phyloP scores from a whole-genome alignment of 2,888 invertebrate species.

The Ganaspis brasiliensis region DNA sequence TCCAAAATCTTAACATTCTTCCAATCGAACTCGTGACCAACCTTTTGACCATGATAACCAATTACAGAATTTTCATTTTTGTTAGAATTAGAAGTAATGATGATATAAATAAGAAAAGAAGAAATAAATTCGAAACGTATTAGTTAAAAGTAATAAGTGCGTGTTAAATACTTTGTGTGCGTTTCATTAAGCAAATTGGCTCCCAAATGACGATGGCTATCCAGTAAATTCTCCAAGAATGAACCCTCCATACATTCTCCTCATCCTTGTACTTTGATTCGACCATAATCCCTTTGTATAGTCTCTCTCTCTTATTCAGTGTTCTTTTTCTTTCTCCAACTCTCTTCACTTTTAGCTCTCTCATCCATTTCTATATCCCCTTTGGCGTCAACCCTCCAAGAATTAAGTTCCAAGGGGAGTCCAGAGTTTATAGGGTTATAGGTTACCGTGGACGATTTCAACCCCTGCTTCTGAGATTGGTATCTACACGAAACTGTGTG shows the following conservation, averaged over 20 bases:
- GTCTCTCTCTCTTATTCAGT: constrained; percentile 6
- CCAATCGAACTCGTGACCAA: too few species aligned
- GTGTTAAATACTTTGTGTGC: constrained; percentile 74
- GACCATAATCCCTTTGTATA: constrained; percentile 48
- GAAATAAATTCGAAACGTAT: background rate
- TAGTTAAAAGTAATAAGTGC: constrained; percentile 69
- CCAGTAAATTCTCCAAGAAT: constrained; percentile 50
- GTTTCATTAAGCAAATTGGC: constrained; percentile 80
- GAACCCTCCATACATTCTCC: background rate
- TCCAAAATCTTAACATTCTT: too few species aligned
- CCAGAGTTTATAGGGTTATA: constrained; percentile 73
- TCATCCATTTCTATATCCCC: constrained; percentile 43
- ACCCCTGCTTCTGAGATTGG: constrained; percentile 74
- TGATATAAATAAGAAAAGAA: too few species aligned
- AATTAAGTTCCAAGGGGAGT: constrained; percentile 74
- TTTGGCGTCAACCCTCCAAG: constrained; percentile 70
- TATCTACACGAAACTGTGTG: constrained; percentile 68
- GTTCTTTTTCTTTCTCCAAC: constrained; percentile 29
- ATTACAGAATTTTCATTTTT: too few species aligned
- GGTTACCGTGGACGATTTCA: constrained; percentile 72
- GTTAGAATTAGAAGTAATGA: too few species aligned
- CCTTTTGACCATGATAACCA: too few species aligned
- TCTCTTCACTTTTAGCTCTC: constrained; percentile 29
- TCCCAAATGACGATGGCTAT: constrained; percentile 79
- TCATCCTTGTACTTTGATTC: constrained; percentile 24